phyloP scores from a whole-genome alignment of 2,888 invertebrate species.

The Andrena praecox region DNA sequence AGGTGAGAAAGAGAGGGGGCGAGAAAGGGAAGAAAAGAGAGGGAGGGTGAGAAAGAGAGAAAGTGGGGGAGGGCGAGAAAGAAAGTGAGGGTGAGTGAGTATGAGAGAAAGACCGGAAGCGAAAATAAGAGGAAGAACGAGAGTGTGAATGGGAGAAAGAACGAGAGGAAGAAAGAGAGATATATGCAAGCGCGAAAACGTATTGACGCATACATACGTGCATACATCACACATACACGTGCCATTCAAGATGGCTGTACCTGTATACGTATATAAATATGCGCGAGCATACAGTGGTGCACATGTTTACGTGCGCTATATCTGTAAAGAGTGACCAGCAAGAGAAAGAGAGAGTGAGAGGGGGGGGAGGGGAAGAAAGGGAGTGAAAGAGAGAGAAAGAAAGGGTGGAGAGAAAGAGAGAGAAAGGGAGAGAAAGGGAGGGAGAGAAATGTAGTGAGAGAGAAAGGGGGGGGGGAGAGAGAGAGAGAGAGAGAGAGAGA shows the following conservation, averaged over 20 bases:
- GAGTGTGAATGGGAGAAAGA: conserved; percentile 20
- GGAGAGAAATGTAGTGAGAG: conserved; percentile 29
- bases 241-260: conserved; percentile 63
- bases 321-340: conserved; percentile 46
- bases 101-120: conserved; percentile 4
- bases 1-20: no score
- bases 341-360: no score
- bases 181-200: conserved; percentile 40
- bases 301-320: conserved; percentile 58
- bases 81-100: neutral
- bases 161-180: conserved; percentile 23
- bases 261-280: conserved; percentile 69
- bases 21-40: no score
- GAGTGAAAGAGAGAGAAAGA: conserved; percentile 41
- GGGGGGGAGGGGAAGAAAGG: conserved; percentile 17
- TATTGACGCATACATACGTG: conserved; percentile 32
- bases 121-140: neutral
- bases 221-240: conserved; percentile 33
- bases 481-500: conserved; percentile 35
- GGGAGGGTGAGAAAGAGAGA: no score
- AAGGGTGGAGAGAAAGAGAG: conserved; percentile 36
- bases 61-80: no score
- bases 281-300: conserved; percentile 62
- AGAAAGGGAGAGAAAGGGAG: conserved; percentile 12
- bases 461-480: conserved; percentile 39